These are phyloP conservation scores for Polypedilum pembai DNA, from an alignment of 1,140 invertebrate species.

Conservation along the genomic window DNA sequence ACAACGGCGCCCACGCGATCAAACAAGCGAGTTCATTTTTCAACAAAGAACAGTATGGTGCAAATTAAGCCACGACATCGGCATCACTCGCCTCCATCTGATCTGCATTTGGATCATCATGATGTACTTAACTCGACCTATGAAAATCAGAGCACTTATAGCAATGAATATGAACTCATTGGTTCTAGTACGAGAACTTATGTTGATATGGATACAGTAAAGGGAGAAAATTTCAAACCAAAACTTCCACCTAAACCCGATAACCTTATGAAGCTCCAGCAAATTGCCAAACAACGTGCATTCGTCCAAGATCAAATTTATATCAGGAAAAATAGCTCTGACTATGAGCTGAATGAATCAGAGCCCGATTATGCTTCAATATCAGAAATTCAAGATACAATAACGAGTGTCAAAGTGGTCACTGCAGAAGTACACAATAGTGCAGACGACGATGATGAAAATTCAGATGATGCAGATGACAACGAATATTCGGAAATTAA, in stretches of 20 bases:
- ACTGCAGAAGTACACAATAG: conserved; percentile 38
- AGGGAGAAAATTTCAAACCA: conserved; percentile 38
- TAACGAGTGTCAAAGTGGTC: conserved; percentile 38
- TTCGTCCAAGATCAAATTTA: conserved; percentile 28
- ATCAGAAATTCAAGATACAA: conserved; percentile 44
- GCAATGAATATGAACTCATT: conserved; percentile 50
- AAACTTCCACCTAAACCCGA: conserved; percentile 56
- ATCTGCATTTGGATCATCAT: conserved; percentile 28
- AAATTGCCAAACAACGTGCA: conserved; percentile 31
- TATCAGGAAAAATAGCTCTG: conserved; percentile 30
- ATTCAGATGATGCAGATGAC: conserved; percentile 34
- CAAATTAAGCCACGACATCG: conserved; percentile 36
- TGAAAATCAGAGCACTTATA: conserved; percentile 46
- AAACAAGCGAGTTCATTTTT: conserved; percentile 42
- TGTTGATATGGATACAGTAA: conserved; percentile 44
- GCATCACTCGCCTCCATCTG: conserved; percentile 33
- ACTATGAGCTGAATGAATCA: conserved; percentile 33
- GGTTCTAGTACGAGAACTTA: conserved; percentile 42
- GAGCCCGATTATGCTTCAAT: conserved; percentile 51
- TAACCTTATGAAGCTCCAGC: conserved; percentile 45
- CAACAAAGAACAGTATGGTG: conserved; percentile 43
- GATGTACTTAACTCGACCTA: conserved; percentile 10
- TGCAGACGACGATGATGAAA: conserved; percentile 35
- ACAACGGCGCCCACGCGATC: conserved; percentile 31
- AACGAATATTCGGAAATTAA: conserved; percentile 29